Evolutionary conservation across 2,113 vertebrate genomes (phyloP).

Genomic region (Phycodurus eques): DNA sequence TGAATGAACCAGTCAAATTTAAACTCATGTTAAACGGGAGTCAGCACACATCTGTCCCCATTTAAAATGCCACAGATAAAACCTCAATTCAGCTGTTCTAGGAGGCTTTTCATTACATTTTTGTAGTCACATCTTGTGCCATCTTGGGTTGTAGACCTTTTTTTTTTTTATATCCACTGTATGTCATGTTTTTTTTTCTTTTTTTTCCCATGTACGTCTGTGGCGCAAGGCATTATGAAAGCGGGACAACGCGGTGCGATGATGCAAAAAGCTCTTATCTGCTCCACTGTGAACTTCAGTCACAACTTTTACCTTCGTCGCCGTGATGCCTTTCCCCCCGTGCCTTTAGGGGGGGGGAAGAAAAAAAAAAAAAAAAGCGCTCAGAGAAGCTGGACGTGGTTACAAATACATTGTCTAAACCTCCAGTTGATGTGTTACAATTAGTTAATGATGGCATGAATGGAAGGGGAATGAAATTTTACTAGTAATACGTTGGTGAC

Average conservation of each 20-base stretch:
- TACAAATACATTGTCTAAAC: neutral
- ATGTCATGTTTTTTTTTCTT: neutral
- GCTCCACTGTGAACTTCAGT: slow-evolving; percentile 56
- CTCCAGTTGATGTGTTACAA: neutral
- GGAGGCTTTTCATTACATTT: neutral
- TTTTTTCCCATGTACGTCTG: neutral
- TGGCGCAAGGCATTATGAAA: slow-evolving; percentile 28
- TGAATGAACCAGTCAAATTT: too few relatives aligned
- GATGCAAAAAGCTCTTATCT: slow-evolving; percentile 61
- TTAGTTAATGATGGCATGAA: neutral
- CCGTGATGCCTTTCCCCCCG: neutral
- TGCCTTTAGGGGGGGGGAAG: neutral
- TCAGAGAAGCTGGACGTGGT: neutral
- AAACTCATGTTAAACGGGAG: too few relatives aligned
- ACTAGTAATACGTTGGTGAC: neutral
- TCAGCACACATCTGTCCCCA: too few relatives aligned
- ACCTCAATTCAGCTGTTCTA: neutral
- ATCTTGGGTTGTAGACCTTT: neutral
- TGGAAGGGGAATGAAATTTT: neutral
- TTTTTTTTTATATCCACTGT: neutral
- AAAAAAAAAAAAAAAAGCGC: neutral
- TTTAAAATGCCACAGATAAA: too few relatives aligned
- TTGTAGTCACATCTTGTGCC: neutral
- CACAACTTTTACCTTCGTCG: slow-evolving; percentile 11
- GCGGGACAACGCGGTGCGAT: neutral